These are phyloP conservation scores for Trichopoda pennipes DNA, from an alignment of 2,888 invertebrate genomes.

Conservation along the genomic window DNA sequence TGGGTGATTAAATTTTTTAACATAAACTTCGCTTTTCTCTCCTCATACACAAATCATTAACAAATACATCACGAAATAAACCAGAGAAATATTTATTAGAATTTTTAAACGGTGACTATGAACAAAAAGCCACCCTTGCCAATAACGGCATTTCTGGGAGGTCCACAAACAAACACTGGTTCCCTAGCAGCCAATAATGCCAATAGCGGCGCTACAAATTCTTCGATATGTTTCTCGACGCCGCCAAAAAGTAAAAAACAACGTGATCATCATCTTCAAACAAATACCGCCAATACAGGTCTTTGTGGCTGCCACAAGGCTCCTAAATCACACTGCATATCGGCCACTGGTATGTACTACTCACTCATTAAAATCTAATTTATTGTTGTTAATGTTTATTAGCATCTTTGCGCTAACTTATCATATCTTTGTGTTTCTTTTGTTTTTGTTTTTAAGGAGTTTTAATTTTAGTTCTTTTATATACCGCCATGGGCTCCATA, in stretches of 20 bases:
- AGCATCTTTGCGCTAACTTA: neutral
- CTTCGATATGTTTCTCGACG: slow-evolving; percentile 71
- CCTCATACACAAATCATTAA: slow-evolving; percentile 16
- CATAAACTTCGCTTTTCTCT: slow-evolving; percentile 1
- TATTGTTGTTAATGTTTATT: neutral
- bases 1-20: slow-evolving; percentile 4
- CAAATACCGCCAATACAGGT: slow-evolving; percentile 71
- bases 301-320: slow-evolving; percentile 80
- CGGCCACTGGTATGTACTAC: slow-evolving; percentile 78
- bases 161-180: slow-evolving; percentile 67
- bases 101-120: slow-evolving; percentile 72
- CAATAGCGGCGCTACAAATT: slow-evolving; percentile 67
- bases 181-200: slow-evolving; percentile 63
- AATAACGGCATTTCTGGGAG: slow-evolving; percentile 77
- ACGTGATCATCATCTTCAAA: slow-evolving; percentile 73
- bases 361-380: neutral
- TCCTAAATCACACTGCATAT: slow-evolving; percentile 81
- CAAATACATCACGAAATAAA: slow-evolving; percentile 26
- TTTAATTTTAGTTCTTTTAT: slow-evolving; percentile 89
- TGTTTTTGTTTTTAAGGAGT: slow-evolving; percentile 75
- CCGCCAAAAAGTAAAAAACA: slow-evolving; percentile 76
- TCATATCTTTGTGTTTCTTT: neutral
- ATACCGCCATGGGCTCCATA: slow-evolving; percentile 95
- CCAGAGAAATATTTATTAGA: slow-evolving; percentile 37
- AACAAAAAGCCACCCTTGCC: slow-evolving; percentile 79